phyloP scores from a whole-genome alignment of 1,140 invertebrate genomes.

The Drosophila tsacasi region DNA sequence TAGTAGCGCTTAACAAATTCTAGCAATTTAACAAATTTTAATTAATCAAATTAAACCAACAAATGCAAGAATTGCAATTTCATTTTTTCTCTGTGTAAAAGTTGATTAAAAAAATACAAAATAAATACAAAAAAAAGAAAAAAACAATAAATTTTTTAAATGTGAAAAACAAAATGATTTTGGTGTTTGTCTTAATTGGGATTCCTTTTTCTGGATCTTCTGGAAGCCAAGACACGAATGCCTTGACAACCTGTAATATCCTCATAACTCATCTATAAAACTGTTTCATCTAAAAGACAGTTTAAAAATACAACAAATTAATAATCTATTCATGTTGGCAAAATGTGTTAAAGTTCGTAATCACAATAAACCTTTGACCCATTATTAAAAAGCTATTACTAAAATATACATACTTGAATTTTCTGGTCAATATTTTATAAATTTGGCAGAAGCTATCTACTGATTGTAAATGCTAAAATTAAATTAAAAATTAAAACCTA shows the following conservation, averaged over 20 bases:
- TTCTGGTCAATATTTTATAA: no score
- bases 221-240: no score
- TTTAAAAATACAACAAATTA: no score
- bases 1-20: slow-evolving; percentile 84
- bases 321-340: no score
- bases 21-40: slow-evolving; percentile 84
- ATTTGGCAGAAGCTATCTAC: no score
- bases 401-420: no score
- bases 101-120: slow-evolving; percentile 71
- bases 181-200: not conserved
- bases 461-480: no score
- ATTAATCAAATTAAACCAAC: slow-evolving; percentile 80
- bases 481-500: no score
- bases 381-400: no score
- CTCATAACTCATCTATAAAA: not conserved
- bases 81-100: slow-evolving; percentile 82
- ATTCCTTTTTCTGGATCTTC: not conserved
- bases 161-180: slow-evolving; percentile 42
- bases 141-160: slow-evolving; percentile 76
- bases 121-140: slow-evolving; percentile 51
- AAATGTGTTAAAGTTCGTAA: no score
- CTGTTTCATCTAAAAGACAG: not conserved
- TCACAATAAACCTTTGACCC: no score
- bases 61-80: slow-evolving; percentile 76
- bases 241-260: no score